Conservation (phyloP, 2,113 vertebrate genomes). For the Podiceps cristatus region DNA sequence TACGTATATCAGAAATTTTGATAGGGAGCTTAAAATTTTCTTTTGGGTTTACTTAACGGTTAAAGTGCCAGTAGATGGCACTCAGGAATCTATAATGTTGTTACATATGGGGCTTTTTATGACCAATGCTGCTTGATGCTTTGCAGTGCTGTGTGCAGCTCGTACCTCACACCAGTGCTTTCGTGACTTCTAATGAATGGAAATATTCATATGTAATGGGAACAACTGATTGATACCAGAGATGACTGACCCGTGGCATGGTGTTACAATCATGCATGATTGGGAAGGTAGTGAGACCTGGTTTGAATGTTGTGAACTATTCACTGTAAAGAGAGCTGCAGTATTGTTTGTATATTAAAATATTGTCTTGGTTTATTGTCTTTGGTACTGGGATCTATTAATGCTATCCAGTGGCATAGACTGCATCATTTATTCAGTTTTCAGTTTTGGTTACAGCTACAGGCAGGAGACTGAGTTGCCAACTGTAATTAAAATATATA, state of each 20-base stretch:
- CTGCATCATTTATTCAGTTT: slow-evolving; percentile 36
- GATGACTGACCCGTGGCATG: accelerated
- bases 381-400: background rate
- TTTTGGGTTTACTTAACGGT: background rate
- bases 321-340: background rate
- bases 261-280: accelerated
- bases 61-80: slow-evolving; percentile 58
- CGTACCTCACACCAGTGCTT: background rate
- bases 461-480: slow-evolving; percentile 27
- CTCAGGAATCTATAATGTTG: slow-evolving; percentile 4
- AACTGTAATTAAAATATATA: slow-evolving; percentile 48
- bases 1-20: background rate
- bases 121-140: background rate
- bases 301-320: background rate
- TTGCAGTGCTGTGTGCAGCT: background rate
- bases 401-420: background rate
- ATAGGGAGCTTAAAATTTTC: background rate
- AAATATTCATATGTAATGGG: accelerated
- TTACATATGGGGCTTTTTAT: background rate
- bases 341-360: background rate
- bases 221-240: background rate
- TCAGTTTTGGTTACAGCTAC: slow-evolving; percentile 31
- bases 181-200: accelerated
- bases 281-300: background rate
- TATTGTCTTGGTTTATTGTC: background rate